These are phyloP conservation scores for Lamprologus callipterus DNA, from an alignment of 2,113 vertebrate genomes.

Conservation along the genomic window DNA sequence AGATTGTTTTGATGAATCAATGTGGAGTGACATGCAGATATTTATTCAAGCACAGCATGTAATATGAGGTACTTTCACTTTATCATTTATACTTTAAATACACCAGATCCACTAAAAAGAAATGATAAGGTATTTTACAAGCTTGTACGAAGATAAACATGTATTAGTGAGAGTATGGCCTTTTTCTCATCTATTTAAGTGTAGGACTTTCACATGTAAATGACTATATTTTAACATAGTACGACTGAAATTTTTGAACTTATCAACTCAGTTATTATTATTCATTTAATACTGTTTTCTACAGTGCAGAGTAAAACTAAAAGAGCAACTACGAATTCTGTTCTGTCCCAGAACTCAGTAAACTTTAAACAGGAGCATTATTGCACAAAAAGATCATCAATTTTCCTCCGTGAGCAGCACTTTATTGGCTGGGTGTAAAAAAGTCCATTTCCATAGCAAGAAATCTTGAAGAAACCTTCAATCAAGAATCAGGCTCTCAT, in stretches of 20 bases:
- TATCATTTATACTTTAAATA: neutral
- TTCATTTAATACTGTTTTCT: neutral
- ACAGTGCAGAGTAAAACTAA: neutral
- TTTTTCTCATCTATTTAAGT: neutral
- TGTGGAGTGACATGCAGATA: neutral
- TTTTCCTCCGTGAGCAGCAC: neutral
- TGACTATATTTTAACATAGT: neutral
- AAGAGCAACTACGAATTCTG: neutral
- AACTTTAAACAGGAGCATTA: neutral
- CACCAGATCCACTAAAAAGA: neutral
- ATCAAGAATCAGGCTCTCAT: neutral
- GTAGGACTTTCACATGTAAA: neutral
- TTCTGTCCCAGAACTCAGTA: neutral
- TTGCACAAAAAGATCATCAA: neutral
- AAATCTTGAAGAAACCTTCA: neutral
- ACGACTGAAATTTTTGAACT: neutral
- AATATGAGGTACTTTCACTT: neutral
- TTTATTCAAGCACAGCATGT: neutral
- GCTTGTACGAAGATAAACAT: neutral
- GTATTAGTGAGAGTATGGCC: neutral
- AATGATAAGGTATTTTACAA: neutral
- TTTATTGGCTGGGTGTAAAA: neutral
- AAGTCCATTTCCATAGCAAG: neutral
- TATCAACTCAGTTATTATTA: neutral
- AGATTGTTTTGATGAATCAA: neutral